These are phyloP conservation scores for Athene cunicularia DNA, from an alignment of 2,113 vertebrate genomes.

Conservation along the genomic window DNA sequence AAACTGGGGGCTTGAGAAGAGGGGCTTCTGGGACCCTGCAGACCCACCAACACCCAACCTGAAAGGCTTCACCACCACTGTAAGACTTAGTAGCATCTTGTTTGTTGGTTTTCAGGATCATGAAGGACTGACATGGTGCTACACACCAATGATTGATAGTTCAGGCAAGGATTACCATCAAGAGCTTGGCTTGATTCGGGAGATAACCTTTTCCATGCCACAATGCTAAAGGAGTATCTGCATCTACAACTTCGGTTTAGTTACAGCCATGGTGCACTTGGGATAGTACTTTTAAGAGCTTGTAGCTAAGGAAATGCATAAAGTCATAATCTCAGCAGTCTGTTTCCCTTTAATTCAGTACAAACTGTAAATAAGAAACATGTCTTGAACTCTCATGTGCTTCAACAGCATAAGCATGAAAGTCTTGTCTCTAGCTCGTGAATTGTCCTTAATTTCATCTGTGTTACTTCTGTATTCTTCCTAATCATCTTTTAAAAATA, in stretches of 20 bases:
- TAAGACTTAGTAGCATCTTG: background rate
- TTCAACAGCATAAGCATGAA: background rate
- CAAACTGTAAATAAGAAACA: background rate
- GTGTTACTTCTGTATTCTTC: background rate
- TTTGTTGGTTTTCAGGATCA: background rate
- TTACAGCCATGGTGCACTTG: background rate
- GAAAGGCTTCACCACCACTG: background rate
- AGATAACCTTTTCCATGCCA: background rate
- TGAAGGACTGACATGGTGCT: background rate
- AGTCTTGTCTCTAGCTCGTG: background rate
- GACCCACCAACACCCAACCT: accelerated
- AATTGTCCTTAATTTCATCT: background rate
- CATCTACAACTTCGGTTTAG: accelerated
- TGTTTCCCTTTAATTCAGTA: background rate
- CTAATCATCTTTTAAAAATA: background rate
- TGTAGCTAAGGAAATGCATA: background rate
- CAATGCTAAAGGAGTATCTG: background rate
- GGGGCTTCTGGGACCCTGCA: accelerated
- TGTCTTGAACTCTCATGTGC: background rate
- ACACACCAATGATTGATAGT: background rate
- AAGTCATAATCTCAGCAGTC: background rate
- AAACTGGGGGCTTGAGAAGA: background rate
- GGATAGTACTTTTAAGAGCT: background rate
- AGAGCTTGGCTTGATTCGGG: background rate
- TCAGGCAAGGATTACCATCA: background rate